Base-by-base conservation (phyloP, 2,888 invertebrate genomes). In the Dermolepida albohirtum region DNA sequence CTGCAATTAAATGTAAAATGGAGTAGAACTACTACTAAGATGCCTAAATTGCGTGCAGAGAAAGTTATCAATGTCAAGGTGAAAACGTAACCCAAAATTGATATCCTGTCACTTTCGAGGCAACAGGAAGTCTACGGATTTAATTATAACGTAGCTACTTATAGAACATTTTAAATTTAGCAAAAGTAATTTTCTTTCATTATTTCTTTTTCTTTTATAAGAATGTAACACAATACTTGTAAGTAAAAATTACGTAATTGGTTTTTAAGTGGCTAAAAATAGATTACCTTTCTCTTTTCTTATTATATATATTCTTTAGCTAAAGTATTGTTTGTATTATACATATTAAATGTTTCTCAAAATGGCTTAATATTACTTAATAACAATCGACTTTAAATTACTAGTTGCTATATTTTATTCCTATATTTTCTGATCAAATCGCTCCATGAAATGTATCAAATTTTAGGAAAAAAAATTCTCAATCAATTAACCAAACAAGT, bases 71-170 rank as follows among this genome's bases (percentile, higher is more conserved):
- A 59, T 59, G 59, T 59, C 59, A 59, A 59, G 59, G 59, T 59
- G 59, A 59, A 59, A 59, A 59, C 44, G 16, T 14, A 44, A 47
- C 44, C 44, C 44, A 59, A 59, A 59, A 59, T 59, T 47, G 29
- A 47, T 59, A 59, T 59, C 59, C 59, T 59, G 59, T 59, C 59
- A 59, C 59, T 59, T 59, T 59, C 59, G 44, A 59, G 59, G 59
- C 16, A 59, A 29, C 59, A 43, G 59, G 59, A 59, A 59, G 59
- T 29, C 29, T 8, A 12, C 29, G 59, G 27, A 27, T 29, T 47
- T 14, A 40, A 44, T 59, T 59, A 44, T 44, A 17, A 2, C 34
- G 2, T 6, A 34, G 34, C 34, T 34, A 34, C 34, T 34, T 34
- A 34, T 34, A 34, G 34, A 34, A 34, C 34, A 5, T 34, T 34